Evolutionary conservation across 2,888 invertebrate species (phyloP), one percentile per base, ranked within the genome.

Genomic region (Diplolepis rosae): DNA sequence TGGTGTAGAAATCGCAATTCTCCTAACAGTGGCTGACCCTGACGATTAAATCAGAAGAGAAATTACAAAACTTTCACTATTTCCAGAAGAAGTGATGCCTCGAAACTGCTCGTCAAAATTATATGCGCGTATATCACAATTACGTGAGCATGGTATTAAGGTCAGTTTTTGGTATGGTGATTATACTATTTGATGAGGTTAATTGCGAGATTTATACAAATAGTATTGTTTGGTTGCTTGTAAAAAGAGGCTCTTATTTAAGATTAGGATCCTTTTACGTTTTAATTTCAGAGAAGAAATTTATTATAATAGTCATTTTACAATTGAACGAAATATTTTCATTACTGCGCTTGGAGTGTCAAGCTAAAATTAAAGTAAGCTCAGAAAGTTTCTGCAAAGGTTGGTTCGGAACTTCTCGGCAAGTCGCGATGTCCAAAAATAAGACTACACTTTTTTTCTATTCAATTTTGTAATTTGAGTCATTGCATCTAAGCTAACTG

Each of bases 341-440:
- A 61, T 61, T 61, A 27, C n/a, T 39, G 39, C 39, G 35, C 39
- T 61, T 39, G 39, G 22, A 22, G 18, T 24, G 39, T 61, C 61
- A 61, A 24, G 61, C 61, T 61, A 61, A 61, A 61, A 39, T 61
- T 61, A 61, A 61, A 61, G 39, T 39, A 39, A 61, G 61, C 61
- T 27, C 24, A 39, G 61, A 61, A 61, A 42, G 39, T 61, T 61
- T 39, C 24, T 7, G 35, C 61, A 4, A 22, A 61, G 61, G n/a
- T 61, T 39, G 61, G 39, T 61, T 61, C 39, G 39, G 27, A 7
- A 61, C 61, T 61, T 61, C 56, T 56, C 7, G 35, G 61, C n/a
- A 61, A 42, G 15, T 39, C 39, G 61, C 61, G 35, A 7, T 42
- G 39, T 35, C 61, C 61, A 61, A 22, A 61, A 61, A 61, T 61